Base-by-base conservation (phyloP, 2,113 vertebrate species). In the Thunnus maccoyii region DNA sequence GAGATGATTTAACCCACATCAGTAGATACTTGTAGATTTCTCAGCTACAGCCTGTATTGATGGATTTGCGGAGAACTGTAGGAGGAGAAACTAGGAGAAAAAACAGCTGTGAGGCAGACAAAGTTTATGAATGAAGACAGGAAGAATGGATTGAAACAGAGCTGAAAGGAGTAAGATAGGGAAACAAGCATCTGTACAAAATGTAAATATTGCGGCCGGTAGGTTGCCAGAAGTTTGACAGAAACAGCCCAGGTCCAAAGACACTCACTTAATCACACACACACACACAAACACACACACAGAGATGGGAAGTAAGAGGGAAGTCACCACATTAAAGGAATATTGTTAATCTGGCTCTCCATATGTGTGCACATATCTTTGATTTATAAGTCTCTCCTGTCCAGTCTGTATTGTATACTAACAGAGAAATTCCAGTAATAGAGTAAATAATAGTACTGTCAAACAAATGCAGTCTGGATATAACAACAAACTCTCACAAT, bases 71-170 rank as follows among this genome's bases (percentile, higher is more conserved):
- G 52, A 9, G 15, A 66, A 65, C 17, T 48, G 55, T 56, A 36
- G 51, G 64, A 47, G 76, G 64, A 72, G 51, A 11, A 64, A 80
- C 20, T 51, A 63, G 67, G 46, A 71, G 58, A 16, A 46, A 83
- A 82, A 86, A 65, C 92, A 93, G 91, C 92, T 94, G 91, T 68
- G 61, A 74, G 81, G 44, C 57, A 61, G 72, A 68, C 27, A 41
- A 64, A 73, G 69, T 86, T 92, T 85, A 88, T 93, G 84, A 92
- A 89, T 89, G 80, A 90, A 88, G 92, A 88, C 89, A 89, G 89
- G 89, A 92, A 84, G 88, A 77, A 83, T 87, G 83, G 86, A 88
- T 82, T 79, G 84, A 83, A 69, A 77, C 72, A 50, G 79, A 78
- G 64, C 47, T 81, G 70, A 78, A 82, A 55, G 68, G 72, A 82